These are phyloP conservation scores for Metallyticus violacea DNA, from an alignment of 2,888 invertebrate genomes.

Conservation along the genomic window DNA sequence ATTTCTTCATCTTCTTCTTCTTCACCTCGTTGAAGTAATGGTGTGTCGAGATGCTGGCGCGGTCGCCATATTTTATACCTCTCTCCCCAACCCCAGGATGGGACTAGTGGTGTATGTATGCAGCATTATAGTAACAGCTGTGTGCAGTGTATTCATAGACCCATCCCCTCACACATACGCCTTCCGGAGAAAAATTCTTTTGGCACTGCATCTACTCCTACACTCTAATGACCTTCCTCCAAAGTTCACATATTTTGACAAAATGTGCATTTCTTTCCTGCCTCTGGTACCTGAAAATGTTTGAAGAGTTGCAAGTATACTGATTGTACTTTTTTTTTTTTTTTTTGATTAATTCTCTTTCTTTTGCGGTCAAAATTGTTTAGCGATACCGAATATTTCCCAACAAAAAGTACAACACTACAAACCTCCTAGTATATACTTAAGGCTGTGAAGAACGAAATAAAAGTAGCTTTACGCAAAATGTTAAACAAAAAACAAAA, in stretches of 20 bases:
- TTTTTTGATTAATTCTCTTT: too few relatives aligned
- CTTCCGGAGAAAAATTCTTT: not conserved
- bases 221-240: not conserved
- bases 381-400: too few relatives aligned
- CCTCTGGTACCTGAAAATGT: not conserved
- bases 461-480: too few relatives aligned
- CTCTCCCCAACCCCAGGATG: not conserved
- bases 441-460: too few relatives aligned
- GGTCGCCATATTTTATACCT: slow-evolving; percentile 6
- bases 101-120: not conserved
- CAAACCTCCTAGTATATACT: too few relatives aligned
- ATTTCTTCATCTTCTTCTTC: not conserved
- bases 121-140: not conserved
- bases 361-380: too few relatives aligned
- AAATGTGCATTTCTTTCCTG: not conserved
- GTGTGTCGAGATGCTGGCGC: slow-evolving; percentile 6
- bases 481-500: too few relatives aligned
- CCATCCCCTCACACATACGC: not conserved
- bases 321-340: not conserved
- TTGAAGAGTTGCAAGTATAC: not conserved
- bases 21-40: not conserved
- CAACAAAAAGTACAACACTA: too few relatives aligned
- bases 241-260: not conserved
- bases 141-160: not conserved
- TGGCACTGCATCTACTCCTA: not conserved